Conservation (phyloP, 2,797 vertebrate species). For the Enteromius radiatus region DNA sequence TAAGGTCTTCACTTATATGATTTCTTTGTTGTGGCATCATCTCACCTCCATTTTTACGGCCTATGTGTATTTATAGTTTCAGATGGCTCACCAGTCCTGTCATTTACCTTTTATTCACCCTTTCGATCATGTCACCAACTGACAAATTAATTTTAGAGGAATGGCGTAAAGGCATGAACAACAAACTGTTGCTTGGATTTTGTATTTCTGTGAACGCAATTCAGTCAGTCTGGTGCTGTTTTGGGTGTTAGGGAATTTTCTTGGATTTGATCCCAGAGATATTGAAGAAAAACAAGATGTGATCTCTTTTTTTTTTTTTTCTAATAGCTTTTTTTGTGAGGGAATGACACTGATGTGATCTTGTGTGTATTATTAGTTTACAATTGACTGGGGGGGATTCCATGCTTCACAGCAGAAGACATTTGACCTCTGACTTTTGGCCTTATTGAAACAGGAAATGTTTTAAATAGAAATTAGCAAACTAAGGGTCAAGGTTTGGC, state of each 20-base stretch:
- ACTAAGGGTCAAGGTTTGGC: not conserved
- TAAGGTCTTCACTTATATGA: not conserved
- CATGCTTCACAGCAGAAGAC: not conserved
- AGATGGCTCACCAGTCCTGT: not conserved
- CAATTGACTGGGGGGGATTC: not conserved
- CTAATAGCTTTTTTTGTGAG: not conserved
- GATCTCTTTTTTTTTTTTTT: not conserved
- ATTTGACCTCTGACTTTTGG: conserved; percentile 33
- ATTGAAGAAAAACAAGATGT: conserved; percentile 17
- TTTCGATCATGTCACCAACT: not conserved
- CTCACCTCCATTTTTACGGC: not conserved
- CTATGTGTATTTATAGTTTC: not conserved
- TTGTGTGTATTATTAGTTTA: conserved; percentile 26
- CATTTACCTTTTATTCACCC: not conserved
- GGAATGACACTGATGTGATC: conserved; percentile 11
- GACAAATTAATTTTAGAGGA: not conserved
- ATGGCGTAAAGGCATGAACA: not conserved
- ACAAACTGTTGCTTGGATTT: not conserved
- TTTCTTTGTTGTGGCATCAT: conserved; percentile 11
- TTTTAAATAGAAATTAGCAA: conserved; percentile 24
- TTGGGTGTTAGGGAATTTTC: not conserved
- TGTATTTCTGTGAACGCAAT: not conserved
- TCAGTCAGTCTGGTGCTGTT: not conserved
- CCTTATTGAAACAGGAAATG: conserved; percentile 24
- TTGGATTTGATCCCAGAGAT: not conserved